These are phyloP conservation scores for Perizoma affinitatum DNA, from an alignment of 2,888 invertebrate genomes.

Conservation along the genomic window DNA sequence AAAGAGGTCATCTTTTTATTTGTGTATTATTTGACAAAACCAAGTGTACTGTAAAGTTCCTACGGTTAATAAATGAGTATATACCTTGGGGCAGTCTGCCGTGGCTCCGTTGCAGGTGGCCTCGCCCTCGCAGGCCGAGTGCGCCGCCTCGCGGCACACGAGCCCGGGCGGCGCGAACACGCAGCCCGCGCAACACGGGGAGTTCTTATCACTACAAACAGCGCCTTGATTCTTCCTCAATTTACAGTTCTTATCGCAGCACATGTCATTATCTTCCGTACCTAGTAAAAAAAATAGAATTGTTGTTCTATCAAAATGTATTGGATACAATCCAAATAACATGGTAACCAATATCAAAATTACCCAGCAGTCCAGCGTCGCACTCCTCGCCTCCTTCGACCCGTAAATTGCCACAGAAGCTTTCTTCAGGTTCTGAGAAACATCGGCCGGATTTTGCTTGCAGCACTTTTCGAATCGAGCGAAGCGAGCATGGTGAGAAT, in stretches of 20 bases:
- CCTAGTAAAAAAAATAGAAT: constrained; percentile 49
- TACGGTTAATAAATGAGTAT: background rate
- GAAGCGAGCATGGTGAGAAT: constrained; percentile 97
- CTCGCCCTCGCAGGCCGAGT: constrained; percentile 96
- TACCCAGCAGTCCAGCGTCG: constrained; percentile 95
- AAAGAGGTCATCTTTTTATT: too few relatives aligned
- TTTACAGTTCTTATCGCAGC: constrained; percentile 97
- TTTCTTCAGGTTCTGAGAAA: constrained; percentile 96
- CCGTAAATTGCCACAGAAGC: constrained; percentile 97
- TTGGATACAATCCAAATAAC: background rate
- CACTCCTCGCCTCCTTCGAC: constrained; percentile 98
- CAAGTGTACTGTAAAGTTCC: too few relatives aligned
- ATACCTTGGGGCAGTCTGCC: constrained; percentile 78
- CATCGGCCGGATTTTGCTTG: constrained; percentile 96
- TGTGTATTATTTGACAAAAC: too few relatives aligned
- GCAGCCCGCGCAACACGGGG: constrained; percentile 97
- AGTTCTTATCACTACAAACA: constrained; percentile 96
- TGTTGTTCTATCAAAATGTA: background rate
- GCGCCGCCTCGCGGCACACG: constrained; percentile 95
- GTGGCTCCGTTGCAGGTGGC: constrained; percentile 92
- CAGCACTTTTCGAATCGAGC: constrained; percentile 96
- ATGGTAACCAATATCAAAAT: constrained; percentile 6
- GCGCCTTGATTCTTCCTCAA: constrained; percentile 92
- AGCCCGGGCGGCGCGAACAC: constrained; percentile 92
- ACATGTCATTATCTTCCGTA: constrained; percentile 96